A percentile compares a stretch with the other conserved stretches of the same genome.
Conservation (phyloP, 2,113 vertebrate species). For the human (Homo sapiens) region DNA sequence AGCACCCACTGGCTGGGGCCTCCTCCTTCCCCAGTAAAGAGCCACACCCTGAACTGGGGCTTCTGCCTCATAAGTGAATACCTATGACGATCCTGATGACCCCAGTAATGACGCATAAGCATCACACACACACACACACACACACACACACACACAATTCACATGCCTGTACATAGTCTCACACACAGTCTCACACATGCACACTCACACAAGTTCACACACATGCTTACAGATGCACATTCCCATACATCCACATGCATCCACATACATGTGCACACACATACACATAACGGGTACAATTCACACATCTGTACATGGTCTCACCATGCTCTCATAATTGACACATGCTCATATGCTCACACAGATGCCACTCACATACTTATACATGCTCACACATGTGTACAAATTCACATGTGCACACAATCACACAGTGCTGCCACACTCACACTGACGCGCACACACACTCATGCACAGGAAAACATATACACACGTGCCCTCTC, state of each 20-base stretch:
- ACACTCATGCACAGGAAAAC: too few relatives aligned
- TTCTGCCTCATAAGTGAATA: background rate
- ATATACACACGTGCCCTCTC: too few relatives aligned
- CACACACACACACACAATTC: too few relatives aligned
- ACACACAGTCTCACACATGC: background rate
- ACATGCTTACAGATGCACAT: too few relatives aligned
- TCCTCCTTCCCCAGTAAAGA: background rate
- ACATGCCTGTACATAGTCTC: background rate
- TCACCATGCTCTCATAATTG: background rate
- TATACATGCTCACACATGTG: background rate
- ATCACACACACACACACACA: background rate
- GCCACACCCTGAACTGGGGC: background rate
- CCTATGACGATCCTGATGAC: accelerated
- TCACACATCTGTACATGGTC: background rate
- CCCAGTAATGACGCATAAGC: accelerated
- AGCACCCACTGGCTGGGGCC: background rate
- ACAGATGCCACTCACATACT: background rate
- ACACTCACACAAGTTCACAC: background rate
- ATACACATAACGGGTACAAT: accelerated
- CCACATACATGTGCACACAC: background rate
- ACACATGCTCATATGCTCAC: accelerated
- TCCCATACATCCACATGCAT: background rate
- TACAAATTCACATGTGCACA: background rate
- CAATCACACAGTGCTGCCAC: background rate
- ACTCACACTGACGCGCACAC: background rate